Evolutionary conservation across 1,140 invertebrate species (phyloP).

Genomic region (Argopecten irradians): DNA sequence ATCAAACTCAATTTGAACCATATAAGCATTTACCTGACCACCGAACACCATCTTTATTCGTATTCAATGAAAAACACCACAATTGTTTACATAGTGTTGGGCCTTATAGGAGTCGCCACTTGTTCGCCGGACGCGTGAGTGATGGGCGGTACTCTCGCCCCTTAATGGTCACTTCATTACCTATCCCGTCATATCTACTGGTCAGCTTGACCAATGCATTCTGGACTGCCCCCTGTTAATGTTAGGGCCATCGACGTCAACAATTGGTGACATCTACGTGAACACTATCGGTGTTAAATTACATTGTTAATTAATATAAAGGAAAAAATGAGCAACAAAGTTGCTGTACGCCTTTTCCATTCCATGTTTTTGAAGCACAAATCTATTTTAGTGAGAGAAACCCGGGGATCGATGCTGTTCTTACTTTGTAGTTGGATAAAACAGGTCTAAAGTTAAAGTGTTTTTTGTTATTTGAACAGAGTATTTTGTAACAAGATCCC

Average conservation of each 20-base stretch:
- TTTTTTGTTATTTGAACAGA: neutral
- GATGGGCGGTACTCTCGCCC: neutral
- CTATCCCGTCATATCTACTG: neutral
- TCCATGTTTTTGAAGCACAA: no score
- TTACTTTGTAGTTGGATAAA: neutral
- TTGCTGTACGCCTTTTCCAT: no score
- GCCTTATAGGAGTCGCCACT: neutral
- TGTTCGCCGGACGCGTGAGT: neutral
- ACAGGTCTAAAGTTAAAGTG: neutral
- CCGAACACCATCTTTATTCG: neutral
- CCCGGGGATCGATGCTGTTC: no score
- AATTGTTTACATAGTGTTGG: constrained; percentile 1
- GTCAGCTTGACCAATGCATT: neutral
- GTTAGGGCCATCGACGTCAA: neutral
- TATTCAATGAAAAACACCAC: neutral
- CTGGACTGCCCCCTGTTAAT: neutral
- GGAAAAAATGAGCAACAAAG: no score
- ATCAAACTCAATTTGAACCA: constrained; percentile 15
- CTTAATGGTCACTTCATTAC: constrained; percentile 6
- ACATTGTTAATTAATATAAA: no score
- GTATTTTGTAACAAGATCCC: constrained; percentile 7
- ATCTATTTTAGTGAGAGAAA: no score
- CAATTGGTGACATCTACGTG: neutral
- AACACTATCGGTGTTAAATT: no score
- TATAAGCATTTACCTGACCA: neutral